Conservation (phyloP, 2,797 vertebrate genomes). For the Esox lucius region DNA sequence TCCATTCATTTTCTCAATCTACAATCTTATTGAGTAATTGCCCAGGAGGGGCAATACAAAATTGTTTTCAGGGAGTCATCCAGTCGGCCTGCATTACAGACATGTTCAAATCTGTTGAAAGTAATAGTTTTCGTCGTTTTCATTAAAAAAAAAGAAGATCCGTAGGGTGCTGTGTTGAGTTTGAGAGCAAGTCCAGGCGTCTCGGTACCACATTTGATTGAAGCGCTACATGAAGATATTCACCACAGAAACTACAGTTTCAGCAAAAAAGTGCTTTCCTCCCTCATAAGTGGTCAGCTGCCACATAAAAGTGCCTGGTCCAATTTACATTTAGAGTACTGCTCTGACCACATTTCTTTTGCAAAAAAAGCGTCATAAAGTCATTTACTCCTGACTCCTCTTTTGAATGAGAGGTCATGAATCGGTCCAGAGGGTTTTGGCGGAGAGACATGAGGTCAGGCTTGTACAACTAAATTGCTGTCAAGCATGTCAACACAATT, state of each 20-base stretch:
- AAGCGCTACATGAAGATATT: slow-evolving; percentile 35
- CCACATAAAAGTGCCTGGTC: slow-evolving; percentile 37
- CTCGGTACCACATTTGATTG: slow-evolving; percentile 41
- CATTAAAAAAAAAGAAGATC: slow-evolving; percentile 33
- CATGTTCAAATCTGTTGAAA: slow-evolving; percentile 22
- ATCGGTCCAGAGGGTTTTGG: slow-evolving; percentile 33
- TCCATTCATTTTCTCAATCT: not conserved
- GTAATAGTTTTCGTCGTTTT: slow-evolving; percentile 27
- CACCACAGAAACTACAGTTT: slow-evolving; percentile 34
- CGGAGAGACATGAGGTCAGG: slow-evolving; percentile 27
- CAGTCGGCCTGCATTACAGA: not conserved
- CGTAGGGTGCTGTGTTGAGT: slow-evolving; percentile 16
- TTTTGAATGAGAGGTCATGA: slow-evolving; percentile 32
- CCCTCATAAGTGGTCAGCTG: slow-evolving; percentile 24
- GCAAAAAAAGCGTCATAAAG: slow-evolving; percentile 41
- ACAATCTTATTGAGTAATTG: not conserved
- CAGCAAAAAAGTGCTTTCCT: slow-evolving; percentile 4
- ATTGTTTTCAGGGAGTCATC: slow-evolving; percentile 17
- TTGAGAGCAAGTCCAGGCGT: slow-evolving; percentile 9
- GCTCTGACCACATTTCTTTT: slow-evolving; percentile 36
- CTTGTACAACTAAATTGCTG: slow-evolving; percentile 42
- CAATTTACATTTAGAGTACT: slow-evolving; percentile 66
- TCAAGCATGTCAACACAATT: slow-evolving; percentile 51
- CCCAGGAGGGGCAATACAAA: not conserved
- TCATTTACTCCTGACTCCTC: slow-evolving; percentile 51